phyloP scores from a whole-genome alignment of 2,113 vertebrate genomes.

The Crypturellus undulatus region DNA sequence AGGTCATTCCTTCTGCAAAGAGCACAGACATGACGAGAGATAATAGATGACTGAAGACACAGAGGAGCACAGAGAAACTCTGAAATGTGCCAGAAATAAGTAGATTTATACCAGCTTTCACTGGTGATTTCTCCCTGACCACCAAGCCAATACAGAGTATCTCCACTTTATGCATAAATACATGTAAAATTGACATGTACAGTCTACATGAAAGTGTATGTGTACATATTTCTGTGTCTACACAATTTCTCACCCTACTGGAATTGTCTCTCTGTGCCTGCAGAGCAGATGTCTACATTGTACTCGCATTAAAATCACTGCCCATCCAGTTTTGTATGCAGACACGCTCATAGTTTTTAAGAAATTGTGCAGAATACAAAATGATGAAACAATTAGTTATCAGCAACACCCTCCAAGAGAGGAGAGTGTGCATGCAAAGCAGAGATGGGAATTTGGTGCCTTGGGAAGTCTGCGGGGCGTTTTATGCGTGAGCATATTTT shows the following conservation, averaged over 20 bases:
- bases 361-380: neutral
- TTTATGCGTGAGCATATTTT: neutral
- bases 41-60: neutral
- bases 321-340: neutral
- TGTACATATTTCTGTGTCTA: neutral
- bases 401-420: neutral
- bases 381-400: neutral
- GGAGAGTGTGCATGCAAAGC: neutral
- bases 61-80: neutral
- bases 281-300: neutral
- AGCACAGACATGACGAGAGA: neutral
- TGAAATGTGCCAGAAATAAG: neutral
- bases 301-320: neutral
- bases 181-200: neutral
- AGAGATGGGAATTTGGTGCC: neutral
- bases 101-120: neutral
- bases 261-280: neutral
- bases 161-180: neutral
- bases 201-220: neutral
- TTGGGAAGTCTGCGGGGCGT: neutral
- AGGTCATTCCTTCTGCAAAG: neutral
- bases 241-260: neutral
- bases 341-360: neutral
- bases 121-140: neutral
- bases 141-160: neutral